Evolutionary conservation across 1,140 invertebrate species (phyloP).

Genomic region (Heliconius congener): DNA sequence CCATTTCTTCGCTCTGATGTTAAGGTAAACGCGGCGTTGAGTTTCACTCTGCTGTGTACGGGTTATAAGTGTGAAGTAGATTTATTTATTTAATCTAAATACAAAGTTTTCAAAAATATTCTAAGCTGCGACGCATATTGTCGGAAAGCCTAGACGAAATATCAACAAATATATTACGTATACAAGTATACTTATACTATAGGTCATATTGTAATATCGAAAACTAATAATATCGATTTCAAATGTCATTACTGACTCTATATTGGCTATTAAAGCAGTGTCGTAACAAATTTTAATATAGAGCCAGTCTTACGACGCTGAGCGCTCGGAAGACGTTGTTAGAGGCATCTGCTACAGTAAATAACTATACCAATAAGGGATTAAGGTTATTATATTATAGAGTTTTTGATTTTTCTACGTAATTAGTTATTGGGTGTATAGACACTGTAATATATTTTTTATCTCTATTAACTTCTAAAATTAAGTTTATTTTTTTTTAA

Average conservation of each 20-base stretch:
- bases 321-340: slow-evolving; percentile 1
- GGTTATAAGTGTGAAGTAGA: no score
- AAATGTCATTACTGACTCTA: slow-evolving; percentile 3
- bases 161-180: background rate
- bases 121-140: no score
- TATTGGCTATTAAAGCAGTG: slow-evolving; percentile 5
- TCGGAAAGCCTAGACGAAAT: background rate
- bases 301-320: background rate
- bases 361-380: slow-evolving; percentile 8
- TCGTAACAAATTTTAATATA: slow-evolving; percentile 9
- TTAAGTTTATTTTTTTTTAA: no score
- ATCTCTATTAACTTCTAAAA: background rate
- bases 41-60: no score
- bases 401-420: background rate
- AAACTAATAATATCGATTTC: slow-evolving; percentile 6
- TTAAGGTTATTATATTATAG: background rate
- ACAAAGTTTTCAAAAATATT: no score
- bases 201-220: background rate
- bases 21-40: no score
- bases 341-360: slow-evolving; percentile 5
- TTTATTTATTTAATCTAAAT: no score
- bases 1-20: no score
- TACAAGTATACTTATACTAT: background rate
- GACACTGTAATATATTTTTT: background rate
- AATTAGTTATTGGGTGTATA: background rate